phyloP scores from a whole-genome alignment of 2,113 vertebrate species.

The Malaclemys terrapin region DNA sequence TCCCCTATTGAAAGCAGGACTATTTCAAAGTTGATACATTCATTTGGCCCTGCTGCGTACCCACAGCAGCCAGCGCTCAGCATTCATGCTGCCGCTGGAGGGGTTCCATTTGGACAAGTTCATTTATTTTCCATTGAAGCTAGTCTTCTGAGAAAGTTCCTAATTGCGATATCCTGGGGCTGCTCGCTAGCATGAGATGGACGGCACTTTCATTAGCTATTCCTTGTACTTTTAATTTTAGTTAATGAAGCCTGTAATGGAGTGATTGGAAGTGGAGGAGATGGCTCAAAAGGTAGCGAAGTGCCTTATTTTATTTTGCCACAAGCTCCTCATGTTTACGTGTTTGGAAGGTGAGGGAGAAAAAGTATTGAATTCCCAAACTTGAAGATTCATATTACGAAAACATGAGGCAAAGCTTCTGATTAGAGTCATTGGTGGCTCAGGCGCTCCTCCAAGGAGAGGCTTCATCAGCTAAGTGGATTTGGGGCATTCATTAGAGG shows the following conservation, averaged over 20 bases:
- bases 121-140: conserved; percentile 28
- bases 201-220: conserved; percentile 29
- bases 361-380: neutral
- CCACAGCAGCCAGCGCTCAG: neutral
- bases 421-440: conserved; percentile 13
- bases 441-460: neutral
- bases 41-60: neutral
- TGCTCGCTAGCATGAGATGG: neutral
- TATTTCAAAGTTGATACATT: neutral
- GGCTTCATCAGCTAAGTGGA: neutral
- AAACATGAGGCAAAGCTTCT: neutral
- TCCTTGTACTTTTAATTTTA: conserved; percentile 50
- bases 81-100: neutral
- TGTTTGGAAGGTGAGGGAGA: neutral
- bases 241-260: conserved; percentile 29
- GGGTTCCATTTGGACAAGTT: neutral
- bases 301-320: conserved; percentile 28
- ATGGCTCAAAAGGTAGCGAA: neutral
- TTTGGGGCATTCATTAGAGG: neutral
- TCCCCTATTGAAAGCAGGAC: neutral
- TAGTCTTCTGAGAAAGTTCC: neutral
- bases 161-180: conserved; percentile 5
- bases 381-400: neutral
- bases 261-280: neutral
- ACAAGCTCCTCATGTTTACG: neutral